Conservation (phyloP, 2,888 invertebrate species). For the Tetragnatha montana region DNA sequence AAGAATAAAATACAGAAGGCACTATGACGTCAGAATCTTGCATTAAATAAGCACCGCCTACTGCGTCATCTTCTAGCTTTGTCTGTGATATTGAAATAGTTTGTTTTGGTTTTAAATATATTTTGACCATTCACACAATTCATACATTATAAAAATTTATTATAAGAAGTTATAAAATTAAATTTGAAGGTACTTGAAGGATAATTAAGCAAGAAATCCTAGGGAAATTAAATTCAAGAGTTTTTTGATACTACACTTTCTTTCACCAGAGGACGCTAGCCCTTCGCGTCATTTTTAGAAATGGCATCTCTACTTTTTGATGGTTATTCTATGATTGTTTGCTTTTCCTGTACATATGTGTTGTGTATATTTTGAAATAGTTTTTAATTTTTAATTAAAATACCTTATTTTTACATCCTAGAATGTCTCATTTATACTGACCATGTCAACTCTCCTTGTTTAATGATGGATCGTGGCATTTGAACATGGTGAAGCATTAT, state of each 20-base stretch:
- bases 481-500: constrained; percentile 7
- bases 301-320: constrained; percentile 17
- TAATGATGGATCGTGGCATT: neutral
- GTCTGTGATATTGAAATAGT: too few species aligned
- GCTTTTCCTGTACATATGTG: neutral
- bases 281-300: neutral
- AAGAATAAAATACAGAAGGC: too few species aligned
- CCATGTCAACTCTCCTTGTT: neutral
- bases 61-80: too few species aligned
- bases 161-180: too few species aligned
- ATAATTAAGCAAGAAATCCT: too few species aligned
- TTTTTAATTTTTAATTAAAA: constrained; percentile 13
- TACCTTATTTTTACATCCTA: neutral
- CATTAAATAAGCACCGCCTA: too few species aligned
- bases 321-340: constrained; percentile 29
- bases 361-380: constrained; percentile 14
- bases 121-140: too few species aligned
- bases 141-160: neutral
- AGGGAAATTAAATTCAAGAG: too few species aligned
- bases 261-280: too few species aligned
- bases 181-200: neutral
- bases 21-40: too few species aligned
- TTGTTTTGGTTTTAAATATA: too few species aligned
- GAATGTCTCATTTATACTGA: constrained; percentile 6
- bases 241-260: too few species aligned